phyloP scores from a whole-genome alignment of 2,797 vertebrate species.

The Erethizon dorsatum region DNA sequence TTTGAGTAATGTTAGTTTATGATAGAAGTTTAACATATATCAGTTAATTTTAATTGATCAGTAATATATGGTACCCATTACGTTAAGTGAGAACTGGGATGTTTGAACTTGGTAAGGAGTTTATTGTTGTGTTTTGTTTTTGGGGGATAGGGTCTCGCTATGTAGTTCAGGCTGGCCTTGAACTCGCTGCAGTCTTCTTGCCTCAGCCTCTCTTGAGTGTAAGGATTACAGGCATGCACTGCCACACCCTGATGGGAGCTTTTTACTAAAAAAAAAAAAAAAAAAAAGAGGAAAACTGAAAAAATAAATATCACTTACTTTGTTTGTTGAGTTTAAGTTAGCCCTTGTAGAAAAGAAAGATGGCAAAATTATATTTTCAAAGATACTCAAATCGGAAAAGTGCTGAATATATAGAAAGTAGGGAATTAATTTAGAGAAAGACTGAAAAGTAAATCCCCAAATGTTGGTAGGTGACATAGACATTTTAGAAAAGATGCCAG shows the following conservation, averaged over 20 bases:
- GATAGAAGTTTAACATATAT: conserved; percentile 31
- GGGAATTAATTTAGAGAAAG: conserved; percentile 57
- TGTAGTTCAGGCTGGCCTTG: no score
- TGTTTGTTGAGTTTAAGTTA: conserved; percentile 36
- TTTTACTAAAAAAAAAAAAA: background rate
- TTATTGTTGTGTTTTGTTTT: background rate
- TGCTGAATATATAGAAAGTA: conserved; percentile 25
- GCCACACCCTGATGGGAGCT: background rate
- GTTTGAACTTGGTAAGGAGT: conserved; percentile 35
- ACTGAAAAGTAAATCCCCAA: conserved; percentile 17
- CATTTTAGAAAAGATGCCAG: conserved; percentile 32
- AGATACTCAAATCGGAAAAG: conserved; percentile 4
- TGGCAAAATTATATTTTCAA: conserved; percentile 42
- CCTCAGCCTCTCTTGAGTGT: no score
- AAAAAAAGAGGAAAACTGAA: conserved; percentile 7
- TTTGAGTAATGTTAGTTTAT: conserved; percentile 15
- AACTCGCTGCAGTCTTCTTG: no score
- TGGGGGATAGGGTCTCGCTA: no score
- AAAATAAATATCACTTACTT: conserved; percentile 48
- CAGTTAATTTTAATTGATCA: conserved; percentile 1
- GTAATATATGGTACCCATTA: background rate
- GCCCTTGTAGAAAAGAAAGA: conserved; percentile 44
- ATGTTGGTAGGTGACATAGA: background rate
- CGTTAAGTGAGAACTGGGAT: background rate
- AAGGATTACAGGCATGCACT: background rate